phyloP scores from a whole-genome alignment of 2,888 invertebrate genomes.

The Leucophenga montana region DNA sequence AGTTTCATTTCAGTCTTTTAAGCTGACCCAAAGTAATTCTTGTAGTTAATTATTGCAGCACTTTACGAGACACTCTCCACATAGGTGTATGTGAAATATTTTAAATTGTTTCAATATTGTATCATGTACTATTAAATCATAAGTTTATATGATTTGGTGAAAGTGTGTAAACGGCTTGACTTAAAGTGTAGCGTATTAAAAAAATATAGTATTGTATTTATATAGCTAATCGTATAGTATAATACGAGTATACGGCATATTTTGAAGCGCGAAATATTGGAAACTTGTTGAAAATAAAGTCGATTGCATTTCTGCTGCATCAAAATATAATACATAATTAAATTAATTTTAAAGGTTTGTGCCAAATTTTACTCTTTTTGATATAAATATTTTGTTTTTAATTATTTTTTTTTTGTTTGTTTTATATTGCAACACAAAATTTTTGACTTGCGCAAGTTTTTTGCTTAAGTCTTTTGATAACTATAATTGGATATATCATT shows the following conservation, averaged over 20 bases:
- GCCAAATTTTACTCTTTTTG: conserved; percentile 16
- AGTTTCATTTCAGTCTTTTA: background rate
- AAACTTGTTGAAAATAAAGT: too few relatives aligned
- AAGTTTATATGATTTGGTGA: conserved; percentile 49
- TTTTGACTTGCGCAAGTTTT: conserved; percentile 22
- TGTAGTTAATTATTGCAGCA: background rate
- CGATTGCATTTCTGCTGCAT: too few relatives aligned
- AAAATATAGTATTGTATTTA: background rate
- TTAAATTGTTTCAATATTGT: conserved; percentile 17
- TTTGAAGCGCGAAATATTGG: background rate
- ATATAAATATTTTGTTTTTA: too few relatives aligned
- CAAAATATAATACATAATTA: background rate
- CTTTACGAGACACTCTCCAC: background rate
- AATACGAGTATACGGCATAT: too few relatives aligned
- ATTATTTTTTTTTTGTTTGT: too few relatives aligned
- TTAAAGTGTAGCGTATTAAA: background rate
- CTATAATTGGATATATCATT: conserved; percentile 16
- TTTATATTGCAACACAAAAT: conserved; percentile 11
- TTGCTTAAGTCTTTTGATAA: conserved; percentile 21
- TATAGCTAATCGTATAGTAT: too few relatives aligned
- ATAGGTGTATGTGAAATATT: conserved; percentile 10
- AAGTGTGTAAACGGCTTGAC: conserved; percentile 59
- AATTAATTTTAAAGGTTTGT: conserved; percentile 10
- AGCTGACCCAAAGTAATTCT: background rate
- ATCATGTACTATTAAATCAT: background rate